phyloP scores from a whole-genome alignment of 2,113 vertebrate species.

The Sapajus apella region DNA sequence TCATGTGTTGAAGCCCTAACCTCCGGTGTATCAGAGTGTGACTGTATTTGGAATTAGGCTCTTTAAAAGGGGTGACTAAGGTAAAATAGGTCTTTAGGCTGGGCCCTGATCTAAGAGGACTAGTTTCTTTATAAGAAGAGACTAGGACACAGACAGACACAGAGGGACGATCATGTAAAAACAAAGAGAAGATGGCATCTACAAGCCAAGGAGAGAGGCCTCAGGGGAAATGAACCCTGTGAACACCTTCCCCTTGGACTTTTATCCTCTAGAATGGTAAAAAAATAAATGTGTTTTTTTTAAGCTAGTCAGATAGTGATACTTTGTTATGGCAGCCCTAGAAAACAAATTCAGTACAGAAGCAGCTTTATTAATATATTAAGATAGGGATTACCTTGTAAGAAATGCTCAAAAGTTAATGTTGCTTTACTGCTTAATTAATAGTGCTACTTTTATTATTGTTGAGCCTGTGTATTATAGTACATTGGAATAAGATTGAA shows the following conservation, averaged over 20 bases:
- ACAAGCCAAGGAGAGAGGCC: too few relatives aligned
- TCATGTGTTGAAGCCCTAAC: not conserved
- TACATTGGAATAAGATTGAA: not conserved
- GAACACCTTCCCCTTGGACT: not conserved
- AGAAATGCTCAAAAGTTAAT: not conserved
- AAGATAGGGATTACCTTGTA: not conserved
- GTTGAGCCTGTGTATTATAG: too few relatives aligned
- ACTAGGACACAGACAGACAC: not conserved
- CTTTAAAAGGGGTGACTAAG: not conserved
- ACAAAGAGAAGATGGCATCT: not conserved
- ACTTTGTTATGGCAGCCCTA: not conserved
- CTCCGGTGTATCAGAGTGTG: not conserved
- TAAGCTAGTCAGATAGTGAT: not conserved
- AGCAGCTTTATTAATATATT: too few relatives aligned
- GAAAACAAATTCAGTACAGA: too few relatives aligned
- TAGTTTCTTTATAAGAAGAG: not conserved
- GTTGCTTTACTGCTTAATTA: not conserved
- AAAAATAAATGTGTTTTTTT: not conserved
- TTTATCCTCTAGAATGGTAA: not conserved
- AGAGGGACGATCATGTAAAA: not conserved
- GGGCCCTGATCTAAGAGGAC: not conserved
- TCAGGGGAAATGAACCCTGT: not conserved
- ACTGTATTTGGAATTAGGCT: not conserved
- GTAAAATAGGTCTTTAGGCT: not conserved
- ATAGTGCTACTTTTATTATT: not conserved